phyloP scores from a whole-genome alignment of 2,113 vertebrate species.

The Harpagus bidentatus region DNA sequence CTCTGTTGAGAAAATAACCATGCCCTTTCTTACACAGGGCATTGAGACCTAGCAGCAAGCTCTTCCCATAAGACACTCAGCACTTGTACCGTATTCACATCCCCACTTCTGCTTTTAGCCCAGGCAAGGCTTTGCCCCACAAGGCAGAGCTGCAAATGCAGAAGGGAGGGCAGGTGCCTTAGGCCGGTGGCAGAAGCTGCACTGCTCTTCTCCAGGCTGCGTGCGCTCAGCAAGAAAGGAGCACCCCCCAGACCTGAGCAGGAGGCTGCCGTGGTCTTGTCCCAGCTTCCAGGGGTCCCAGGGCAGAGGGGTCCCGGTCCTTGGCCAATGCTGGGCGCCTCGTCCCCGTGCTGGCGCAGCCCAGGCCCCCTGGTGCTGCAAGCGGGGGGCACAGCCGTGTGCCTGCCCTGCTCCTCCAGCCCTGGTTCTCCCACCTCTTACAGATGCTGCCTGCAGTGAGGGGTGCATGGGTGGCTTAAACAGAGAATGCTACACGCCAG shows the following conservation, averaged over 20 bases:
- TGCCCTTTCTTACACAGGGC: background rate
- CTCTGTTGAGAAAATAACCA: background rate
- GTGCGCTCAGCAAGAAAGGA: background rate
- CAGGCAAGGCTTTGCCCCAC: background rate
- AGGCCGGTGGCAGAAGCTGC: background rate
- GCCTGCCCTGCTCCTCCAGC: fast-evolving
- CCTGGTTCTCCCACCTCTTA: background rate
- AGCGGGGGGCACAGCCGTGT: fast-evolving
- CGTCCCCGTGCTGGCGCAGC: background rate
- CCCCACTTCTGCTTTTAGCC: background rate
- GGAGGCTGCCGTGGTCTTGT: background rate
- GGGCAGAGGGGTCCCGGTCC: background rate
- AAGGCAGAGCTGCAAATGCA: background rate
- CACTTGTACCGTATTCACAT: background rate
- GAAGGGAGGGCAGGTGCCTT: background rate
- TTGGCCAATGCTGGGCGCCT: background rate
- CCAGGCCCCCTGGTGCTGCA: fast-evolving
- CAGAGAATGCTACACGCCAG: background rate
- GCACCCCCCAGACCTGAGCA: fast-evolving
- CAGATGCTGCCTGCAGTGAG: background rate
- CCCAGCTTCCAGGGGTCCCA: background rate
- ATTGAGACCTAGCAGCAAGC: background rate
- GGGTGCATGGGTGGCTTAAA: background rate
- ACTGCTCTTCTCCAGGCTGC: background rate
- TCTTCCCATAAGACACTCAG: background rate